phyloP scores from a whole-genome alignment of 2,113 vertebrate genomes.

The Arvicanthis niloticus region DNA sequence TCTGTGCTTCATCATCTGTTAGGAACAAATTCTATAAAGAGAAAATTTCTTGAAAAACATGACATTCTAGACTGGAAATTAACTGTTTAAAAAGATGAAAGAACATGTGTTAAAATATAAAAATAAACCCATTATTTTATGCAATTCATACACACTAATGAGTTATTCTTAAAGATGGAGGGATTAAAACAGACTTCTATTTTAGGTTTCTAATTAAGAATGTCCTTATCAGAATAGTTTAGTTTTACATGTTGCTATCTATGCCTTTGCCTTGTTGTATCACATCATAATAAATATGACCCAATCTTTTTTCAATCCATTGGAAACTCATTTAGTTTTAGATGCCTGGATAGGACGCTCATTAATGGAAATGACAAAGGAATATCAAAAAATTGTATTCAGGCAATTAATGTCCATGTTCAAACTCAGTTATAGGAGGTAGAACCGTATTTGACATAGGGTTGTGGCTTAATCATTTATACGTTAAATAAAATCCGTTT shows the following conservation, averaged over 20 bases:
- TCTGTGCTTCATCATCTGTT: background rate
- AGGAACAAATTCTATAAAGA: conserved; percentile 8
- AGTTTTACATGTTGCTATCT: conserved; percentile 7
- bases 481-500: conserved; percentile 48
- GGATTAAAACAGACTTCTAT: background rate
- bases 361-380: conserved; percentile 97
- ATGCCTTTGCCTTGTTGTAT: conserved; percentile 47
- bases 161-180: background rate
- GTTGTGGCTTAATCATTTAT: background rate
- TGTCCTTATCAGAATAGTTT: background rate
- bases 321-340: conserved; percentile 95
- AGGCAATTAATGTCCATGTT: conserved; percentile 84
- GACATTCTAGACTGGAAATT: background rate
- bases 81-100: conserved; percentile 19
- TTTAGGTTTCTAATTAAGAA: background rate
- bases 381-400: conserved; percentile 94
- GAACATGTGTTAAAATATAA: background rate
- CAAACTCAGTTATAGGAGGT: background rate
- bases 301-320: conserved; percentile 97
- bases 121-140: background rate
- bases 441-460: background rate
- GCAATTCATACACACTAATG: background rate
- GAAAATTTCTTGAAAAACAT: background rate
- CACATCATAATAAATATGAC: conserved; percentile 94
- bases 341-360: conserved; percentile 94